Evolutionary conservation across 2,113 vertebrate species (phyloP), one percentile per base, ranked within the genome.

Genomic region (Ptilonorhynchus violaceus): DNA sequence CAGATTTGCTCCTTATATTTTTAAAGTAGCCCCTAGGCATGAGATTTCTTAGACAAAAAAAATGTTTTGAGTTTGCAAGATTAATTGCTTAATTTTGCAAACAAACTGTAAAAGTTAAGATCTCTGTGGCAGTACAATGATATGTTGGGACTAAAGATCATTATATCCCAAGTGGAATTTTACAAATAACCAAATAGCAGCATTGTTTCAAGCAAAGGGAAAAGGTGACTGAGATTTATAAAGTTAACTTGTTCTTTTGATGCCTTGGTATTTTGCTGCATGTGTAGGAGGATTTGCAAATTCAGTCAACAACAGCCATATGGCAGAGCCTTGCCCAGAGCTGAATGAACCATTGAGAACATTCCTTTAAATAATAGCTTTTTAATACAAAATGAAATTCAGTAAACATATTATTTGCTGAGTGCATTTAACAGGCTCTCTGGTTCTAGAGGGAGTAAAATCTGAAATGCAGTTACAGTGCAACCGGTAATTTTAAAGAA

Each of bases 241-340:
- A 93, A 74, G 44, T 74, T 77, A 85, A 95, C 25, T 96, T 96
- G 91, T 97, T 96, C 95, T 96, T 96, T 62, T 31, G 39, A 63
- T 88, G 72, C 47, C 60, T 77, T 90, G 81, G 52, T 95, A 95
- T 92, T 93, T 94, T 88, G 70, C 81, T 81, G 67, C 69, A 53
- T 92, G 63, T 64, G 92, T 95, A 93, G 95, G 95, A 97, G 95
- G 95, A 94, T 95, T 96, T 96, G 89, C 81, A 96, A 83, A 88
- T 85, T 91, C 56, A 90, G 58, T 93, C 59, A 91, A 88, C 73
- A 90, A 6, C 33, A 94, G 81, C 44, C 74, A 31, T 78, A 82
- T 63, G 49, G 78, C 78, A 72, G 28, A 93, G 53, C 42, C 78
- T 81, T 93, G 77, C 94, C 49, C 52, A 68, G 83, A 91, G 44